Evolutionary conservation across 2,888 invertebrate genomes (phyloP).

Genomic region (Artemia sinica): DNA sequence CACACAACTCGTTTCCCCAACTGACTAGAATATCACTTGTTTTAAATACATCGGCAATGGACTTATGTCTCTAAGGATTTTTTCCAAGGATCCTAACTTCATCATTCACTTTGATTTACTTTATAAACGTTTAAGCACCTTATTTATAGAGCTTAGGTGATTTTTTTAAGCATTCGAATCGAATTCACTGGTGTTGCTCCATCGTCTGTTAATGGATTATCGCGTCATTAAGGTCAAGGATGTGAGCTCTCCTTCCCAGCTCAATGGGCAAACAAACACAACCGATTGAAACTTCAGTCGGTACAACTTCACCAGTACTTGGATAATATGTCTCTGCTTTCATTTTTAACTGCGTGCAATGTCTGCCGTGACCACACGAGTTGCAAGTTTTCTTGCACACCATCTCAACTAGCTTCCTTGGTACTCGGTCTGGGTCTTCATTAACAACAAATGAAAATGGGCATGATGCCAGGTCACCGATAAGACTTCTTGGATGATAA

Average conservation of each 20-base stretch:
- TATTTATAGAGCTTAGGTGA: no score
- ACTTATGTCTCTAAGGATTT: no score
- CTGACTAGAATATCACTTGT: no score
- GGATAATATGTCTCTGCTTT: constrained; percentile 7
- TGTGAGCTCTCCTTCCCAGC: not conserved
- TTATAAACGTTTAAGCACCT: no score
- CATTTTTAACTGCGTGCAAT: constrained; percentile 6
- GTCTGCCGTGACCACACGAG: not conserved
- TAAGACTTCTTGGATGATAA: not conserved
- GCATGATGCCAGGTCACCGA: constrained; percentile 9
- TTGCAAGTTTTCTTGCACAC: constrained; percentile 10
- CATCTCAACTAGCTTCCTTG: not conserved
- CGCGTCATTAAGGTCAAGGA: not conserved
- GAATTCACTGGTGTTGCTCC: no score
- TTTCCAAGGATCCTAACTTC: no score
- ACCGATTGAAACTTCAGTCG: not conserved
- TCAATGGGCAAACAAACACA: constrained; percentile 6
- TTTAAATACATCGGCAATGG: no score
- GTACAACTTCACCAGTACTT: not conserved
- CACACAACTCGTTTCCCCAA: no score
- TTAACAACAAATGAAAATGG: constrained; percentile 1
- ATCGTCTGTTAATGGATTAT: no score
- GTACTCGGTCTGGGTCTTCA: constrained; percentile 10
- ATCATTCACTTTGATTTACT: no score
- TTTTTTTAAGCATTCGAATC: no score